Base-by-base conservation (phyloP, 2,888 invertebrate species). In the Andricus curvator region DNA sequence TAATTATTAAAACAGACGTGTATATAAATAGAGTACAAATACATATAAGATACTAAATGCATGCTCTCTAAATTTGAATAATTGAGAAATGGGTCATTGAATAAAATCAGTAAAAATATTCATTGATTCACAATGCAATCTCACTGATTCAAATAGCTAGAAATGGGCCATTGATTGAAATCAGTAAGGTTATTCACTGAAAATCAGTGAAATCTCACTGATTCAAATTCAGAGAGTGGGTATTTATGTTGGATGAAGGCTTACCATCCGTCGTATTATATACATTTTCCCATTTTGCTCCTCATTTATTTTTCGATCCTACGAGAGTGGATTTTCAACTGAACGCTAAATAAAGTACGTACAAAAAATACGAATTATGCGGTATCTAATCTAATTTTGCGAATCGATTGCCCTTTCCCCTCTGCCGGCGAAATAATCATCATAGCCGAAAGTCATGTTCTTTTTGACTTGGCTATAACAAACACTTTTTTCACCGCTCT, bases 1-100 rank as follows among this genome's bases (percentile, higher is more conserved):
- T 90, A 91, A 90, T 91, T 89, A 90, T 87, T 90, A 88, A 90
- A 91, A 91, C 87, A 88, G 88, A 89, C 88, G 86, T 88, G 86
- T 90, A 91, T 89, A 92, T 91, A 91, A 91, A 92, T 92, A 91
- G 89, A 87, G 87, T 92, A 92, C 87, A 91, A 90, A 90, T 92
- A 90, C 88, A 91, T 89, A 88, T 89, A 29, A 64, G 88, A 89
- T 88, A 89, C 65, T 81, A 84, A 80, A 82, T 84, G 83, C 81
- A 83, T 85, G 25, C 25, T 25, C 25, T 25, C 25, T 25, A 25
- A 25, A 25, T 25, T 25, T 25, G 25, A 25, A 25, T 25, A 1
- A 25, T 25, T 25, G 1, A 25, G 25, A 25, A 25, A 25, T 25
- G 25, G 25, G 25, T 25, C 25, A 25, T 25, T 25, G 25, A 25